Evolutionary conservation across 2,888 invertebrate species (phyloP).

Genomic region (Dione juno): DNA sequence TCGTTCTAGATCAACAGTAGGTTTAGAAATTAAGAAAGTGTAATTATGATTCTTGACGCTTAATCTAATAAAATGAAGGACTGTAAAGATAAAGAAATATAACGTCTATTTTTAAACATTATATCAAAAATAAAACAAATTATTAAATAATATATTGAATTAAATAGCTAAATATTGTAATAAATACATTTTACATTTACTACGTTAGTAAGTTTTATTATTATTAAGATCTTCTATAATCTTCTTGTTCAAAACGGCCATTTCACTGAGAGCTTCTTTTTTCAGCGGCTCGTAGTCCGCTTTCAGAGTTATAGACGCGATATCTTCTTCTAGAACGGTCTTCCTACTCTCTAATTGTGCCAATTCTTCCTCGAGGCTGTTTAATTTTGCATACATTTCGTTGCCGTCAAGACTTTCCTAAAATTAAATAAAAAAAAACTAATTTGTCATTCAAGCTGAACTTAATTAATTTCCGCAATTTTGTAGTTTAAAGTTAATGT

Average conservation of each 20-base stretch:
- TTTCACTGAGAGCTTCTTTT: constrained; percentile 81
- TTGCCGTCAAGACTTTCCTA: constrained; percentile 86
- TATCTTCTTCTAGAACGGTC: constrained; percentile 86
- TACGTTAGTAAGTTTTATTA: constrained; percentile 63
- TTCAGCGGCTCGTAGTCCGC: constrained; percentile 87
- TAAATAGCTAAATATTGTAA: too few relatives aligned
- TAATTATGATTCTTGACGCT: too few relatives aligned
- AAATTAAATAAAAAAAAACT: constrained; percentile 47
- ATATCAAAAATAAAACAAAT: too few relatives aligned
- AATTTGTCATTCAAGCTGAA: background rate
- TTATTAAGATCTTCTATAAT: constrained; percentile 76
- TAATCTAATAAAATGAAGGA: too few relatives aligned
- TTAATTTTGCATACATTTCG: constrained; percentile 88
- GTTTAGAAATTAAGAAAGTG: too few relatives aligned
- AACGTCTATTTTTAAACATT: too few relatives aligned
- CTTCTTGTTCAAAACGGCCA: constrained; percentile 82
- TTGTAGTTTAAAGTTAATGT: too few relatives aligned
- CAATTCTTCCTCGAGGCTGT: constrained; percentile 87
- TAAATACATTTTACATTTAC: background rate
- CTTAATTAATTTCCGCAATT: too few relatives aligned
- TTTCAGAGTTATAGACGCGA: constrained; percentile 86
- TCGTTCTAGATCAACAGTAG: too few relatives aligned
- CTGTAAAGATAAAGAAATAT: too few relatives aligned
- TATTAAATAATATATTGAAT: background rate
- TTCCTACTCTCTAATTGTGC: constrained; percentile 87